phyloP scores from a whole-genome alignment of 2,113 vertebrate species.

The Neolamprologus falcicula region DNA sequence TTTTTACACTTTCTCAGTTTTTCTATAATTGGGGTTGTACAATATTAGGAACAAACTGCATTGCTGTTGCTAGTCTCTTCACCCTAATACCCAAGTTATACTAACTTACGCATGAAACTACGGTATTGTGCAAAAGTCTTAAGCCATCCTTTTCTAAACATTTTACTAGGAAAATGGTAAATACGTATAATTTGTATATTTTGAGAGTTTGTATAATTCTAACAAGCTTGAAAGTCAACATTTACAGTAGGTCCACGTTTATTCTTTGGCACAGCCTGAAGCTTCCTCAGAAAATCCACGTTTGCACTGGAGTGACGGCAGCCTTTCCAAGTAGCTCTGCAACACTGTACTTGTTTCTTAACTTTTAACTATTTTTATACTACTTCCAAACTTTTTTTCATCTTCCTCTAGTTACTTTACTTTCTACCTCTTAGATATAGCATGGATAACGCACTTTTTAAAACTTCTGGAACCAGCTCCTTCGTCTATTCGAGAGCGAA shows the following conservation, averaged over 20 bases:
- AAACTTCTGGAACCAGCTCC: not conserved
- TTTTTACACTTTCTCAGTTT: not conserved
- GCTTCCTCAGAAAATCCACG: rapidly evolving
- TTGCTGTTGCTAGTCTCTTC: not conserved
- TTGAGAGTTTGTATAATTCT: not conserved
- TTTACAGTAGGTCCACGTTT: not conserved
- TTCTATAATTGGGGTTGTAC: not conserved
- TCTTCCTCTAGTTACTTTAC: not conserved
- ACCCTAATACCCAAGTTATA: not conserved
- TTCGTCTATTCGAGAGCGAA: rapidly evolving
- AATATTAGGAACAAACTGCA: not conserved
- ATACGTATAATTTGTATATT: not conserved
- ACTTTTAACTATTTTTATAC: not conserved
- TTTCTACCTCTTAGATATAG: not conserved
- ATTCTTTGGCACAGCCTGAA: not conserved
- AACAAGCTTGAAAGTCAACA: not conserved
- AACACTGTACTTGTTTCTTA: not conserved
- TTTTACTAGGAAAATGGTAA: not conserved
- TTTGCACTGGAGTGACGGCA: rapidly evolving
- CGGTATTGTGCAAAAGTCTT: not conserved
- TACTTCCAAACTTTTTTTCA: not conserved
- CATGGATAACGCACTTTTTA: not conserved
- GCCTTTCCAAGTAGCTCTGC: not conserved
- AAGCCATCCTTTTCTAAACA: not conserved
- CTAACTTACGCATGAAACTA: not conserved